Base-by-base conservation (phyloP, 2,113 vertebrate genomes). In the Rattus rattus region DNA sequence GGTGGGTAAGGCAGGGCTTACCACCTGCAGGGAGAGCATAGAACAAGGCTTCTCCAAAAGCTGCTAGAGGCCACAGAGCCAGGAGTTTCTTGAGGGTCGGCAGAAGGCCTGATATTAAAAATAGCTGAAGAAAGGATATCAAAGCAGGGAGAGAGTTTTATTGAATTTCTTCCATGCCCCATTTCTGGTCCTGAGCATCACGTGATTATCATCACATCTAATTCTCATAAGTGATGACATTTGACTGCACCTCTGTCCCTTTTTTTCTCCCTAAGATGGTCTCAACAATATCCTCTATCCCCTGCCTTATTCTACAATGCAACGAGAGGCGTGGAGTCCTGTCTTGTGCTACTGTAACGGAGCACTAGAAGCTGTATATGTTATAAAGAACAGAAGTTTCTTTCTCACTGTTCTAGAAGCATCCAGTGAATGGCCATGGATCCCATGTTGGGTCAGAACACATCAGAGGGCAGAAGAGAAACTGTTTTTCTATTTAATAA, bases 161-260 rank as follows among this genome's bases (percentile, higher is more conserved):
- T 1, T 30, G 63, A 85, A 1, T 30, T 52, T 24, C 19, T 0
- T 3, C 56, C 26, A 0, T 0, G 22, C 11, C 63, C 61, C 4
- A 0, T 16, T 59, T 43, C 39, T 59, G n/a, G 56, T 59, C n/a
- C 88, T 33, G 26, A 88, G 43, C 28, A 10, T 33, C 43, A 36
- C 3, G 9, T 5, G 28, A 8, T 17, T n/a, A 14, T 59, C 22
- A 36, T 70, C 56, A 72, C 33, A n/a, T 70, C 63, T 72, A 73
- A 54, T 33, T 43, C 80, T 80, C 79, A 54, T 1, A 56, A 36
- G 6, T 3, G 9, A 22, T 11, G 12, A 11, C 14, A 33, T 49
- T 39, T 8, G 47, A 43, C 43, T 33, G 12, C 20, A 26, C 16
- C 47, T 39, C 8, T 24, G 39, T 47, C 77, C 36, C 43, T 17